A percentile compares a stretch with the other conserved stretches of the same genome.
Evolutionary conservation across 2,888 invertebrate species (phyloP).

Genomic region (Drosophila histrio): DNA sequence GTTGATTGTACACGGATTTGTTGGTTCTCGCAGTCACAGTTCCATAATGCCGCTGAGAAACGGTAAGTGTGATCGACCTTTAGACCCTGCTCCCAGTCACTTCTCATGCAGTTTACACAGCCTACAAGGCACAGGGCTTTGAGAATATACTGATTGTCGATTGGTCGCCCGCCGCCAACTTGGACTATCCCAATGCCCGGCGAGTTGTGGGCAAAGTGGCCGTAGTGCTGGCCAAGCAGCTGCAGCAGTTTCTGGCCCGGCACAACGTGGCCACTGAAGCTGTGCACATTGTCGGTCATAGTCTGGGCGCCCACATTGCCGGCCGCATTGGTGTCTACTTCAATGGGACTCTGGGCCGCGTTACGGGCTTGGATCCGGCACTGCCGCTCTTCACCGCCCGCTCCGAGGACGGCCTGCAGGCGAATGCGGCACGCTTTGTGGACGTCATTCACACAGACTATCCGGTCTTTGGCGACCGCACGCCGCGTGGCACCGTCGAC

Average conservation of each 20-base stretch:
- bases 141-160: slow-evolving; percentile 81
- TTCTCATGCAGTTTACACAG: slow-evolving; percentile 20
- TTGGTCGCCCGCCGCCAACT: slow-evolving; percentile 78
- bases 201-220: slow-evolving; percentile 70
- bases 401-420: slow-evolving; percentile 73
- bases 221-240: slow-evolving; percentile 57
- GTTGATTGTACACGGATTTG: slow-evolving; percentile 82
- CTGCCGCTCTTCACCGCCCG: slow-evolving; percentile 80
- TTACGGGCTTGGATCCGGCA: slow-evolving; percentile 84
- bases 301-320: slow-evolving; percentile 83
- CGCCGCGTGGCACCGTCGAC: slow-evolving; percentile 81
- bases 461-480: slow-evolving; percentile 81
- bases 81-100: too few relatives aligned
- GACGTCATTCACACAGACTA: slow-evolving; percentile 83
- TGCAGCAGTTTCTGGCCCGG: slow-evolving; percentile 69
- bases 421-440: slow-evolving; percentile 79
- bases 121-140: slow-evolving; percentile 79
- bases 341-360: slow-evolving; percentile 79
- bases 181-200: slow-evolving; percentile 79
- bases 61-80: slow-evolving; percentile 54
- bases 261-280: slow-evolving; percentile 45
- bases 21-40: slow-evolving; percentile 76
- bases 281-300: slow-evolving; percentile 83
- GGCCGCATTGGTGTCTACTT: slow-evolving; percentile 81
- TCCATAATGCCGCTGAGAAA: slow-evolving; percentile 77